Conservation (phyloP, 2,113 vertebrate genomes). For the Lepisosteus oculatus region DNA sequence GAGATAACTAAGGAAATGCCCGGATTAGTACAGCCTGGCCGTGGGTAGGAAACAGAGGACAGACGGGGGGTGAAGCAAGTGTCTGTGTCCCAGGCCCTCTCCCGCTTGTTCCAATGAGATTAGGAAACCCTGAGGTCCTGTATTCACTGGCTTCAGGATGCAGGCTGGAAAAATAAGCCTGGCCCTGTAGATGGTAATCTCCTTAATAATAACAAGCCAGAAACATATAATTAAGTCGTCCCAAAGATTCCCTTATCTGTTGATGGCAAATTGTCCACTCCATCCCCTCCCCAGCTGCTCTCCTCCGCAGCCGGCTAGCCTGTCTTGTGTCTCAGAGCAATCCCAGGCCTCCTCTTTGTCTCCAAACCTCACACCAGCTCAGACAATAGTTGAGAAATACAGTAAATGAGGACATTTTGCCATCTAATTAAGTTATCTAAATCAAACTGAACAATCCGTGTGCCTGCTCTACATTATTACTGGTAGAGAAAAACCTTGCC, state of each 20-base stretch:
- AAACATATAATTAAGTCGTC: constrained; percentile 6
- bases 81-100: too few relatives aligned
- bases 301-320: background rate
- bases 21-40: too few relatives aligned
- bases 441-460: too few relatives aligned
- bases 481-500: too few relatives aligned
- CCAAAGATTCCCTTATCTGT: constrained; percentile 3
- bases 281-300: background rate
- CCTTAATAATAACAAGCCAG: constrained; percentile 4
- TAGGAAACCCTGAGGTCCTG: background rate
- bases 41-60: too few relatives aligned
- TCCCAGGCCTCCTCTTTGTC: background rate
- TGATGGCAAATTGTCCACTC: background rate
- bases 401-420: too few relatives aligned
- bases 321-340: background rate
- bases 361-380: too few relatives aligned
- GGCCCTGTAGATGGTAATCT: background rate
- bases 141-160: background rate
- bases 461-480: too few relatives aligned
- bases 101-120: too few relatives aligned
- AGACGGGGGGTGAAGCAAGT: background rate
- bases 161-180: background rate
- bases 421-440: too few relatives aligned
- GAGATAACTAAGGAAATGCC: too few relatives aligned
- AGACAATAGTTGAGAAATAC: too few relatives aligned